phyloP scores from a whole-genome alignment of 2,797 vertebrate species.

The Oophaga sylvatica region DNA sequence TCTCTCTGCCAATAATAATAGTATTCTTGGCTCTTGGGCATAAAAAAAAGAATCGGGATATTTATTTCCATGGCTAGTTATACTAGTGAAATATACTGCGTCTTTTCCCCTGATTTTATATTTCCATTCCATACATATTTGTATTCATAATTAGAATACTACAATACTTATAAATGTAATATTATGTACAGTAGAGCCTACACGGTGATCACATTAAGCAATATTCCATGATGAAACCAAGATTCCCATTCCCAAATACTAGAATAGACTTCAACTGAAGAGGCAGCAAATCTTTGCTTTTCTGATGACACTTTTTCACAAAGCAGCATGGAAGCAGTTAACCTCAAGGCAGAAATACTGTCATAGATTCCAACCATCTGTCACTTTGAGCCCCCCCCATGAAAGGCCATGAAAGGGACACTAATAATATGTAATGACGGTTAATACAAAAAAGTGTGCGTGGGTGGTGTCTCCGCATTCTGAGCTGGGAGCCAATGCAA shows the following conservation, averaged over 20 bases:
- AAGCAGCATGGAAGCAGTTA: constrained; percentile 33
- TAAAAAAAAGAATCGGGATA: background rate
- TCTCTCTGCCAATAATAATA: background rate
- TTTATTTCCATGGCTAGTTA: background rate
- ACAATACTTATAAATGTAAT: background rate
- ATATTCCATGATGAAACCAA: background rate
- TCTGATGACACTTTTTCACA: background rate
- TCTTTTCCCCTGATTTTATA: background rate
- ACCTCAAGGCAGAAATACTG: constrained; percentile 8
- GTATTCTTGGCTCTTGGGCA: background rate
- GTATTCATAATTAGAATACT: background rate
- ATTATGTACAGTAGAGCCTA: background rate
- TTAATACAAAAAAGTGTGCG: constrained; percentile 35
- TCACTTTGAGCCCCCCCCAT: constrained; percentile 23
- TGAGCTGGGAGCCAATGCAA: constrained; percentile 33
- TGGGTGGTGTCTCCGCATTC: constrained; percentile 16
- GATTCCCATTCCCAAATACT: background rate
- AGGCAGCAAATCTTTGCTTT: background rate
- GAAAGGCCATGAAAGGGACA: constrained; percentile 50
- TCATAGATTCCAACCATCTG: constrained; percentile 45
- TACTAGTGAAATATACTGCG: background rate
- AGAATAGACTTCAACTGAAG: background rate
- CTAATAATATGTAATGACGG: constrained; percentile 52
- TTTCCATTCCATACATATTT: background rate
- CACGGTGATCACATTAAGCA: background rate